Base-by-base conservation (phyloP, 2,113 vertebrate genomes). In the Rafetus swinhoei region DNA sequence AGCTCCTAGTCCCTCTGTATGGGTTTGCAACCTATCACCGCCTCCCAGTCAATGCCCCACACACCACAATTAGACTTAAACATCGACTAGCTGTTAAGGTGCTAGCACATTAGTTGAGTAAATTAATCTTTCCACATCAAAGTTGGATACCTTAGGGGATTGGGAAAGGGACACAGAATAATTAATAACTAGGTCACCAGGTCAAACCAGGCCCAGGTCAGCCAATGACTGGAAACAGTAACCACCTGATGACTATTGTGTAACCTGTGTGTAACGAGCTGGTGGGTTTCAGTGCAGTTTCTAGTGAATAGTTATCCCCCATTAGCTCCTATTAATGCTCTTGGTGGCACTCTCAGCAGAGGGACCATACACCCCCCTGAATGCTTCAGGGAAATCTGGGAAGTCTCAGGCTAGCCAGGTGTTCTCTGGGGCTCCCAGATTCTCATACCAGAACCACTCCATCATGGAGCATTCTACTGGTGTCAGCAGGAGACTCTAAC, bases 51-150 rank as follows among this genome's bases (percentile, higher is more conserved):
- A 35, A 69, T 9, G 5, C 72, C 72, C 15, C 62, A 18, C 21
- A 27, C 9, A 76, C 35, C 35, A 1, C 65, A 62, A 35, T 25
- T 69, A 86, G 54, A 62, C 84, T 22, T 0, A 54, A 25, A 76
- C 22, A 25, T 24, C 12, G 22, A 45, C 74, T 50, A 22, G 12
- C 9, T 50, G 39, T 21, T 39, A 69, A 53, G 91, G 65, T 72
- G 60, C 91, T 15, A 85, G 82, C 1, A 1, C 76, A 87, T 14
- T 32, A 91, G 90, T n/a, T 16, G n/a, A 9, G 65, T 89, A 87
- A 95, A 94, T 84, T 59, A 93, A 59, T 84, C 91, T 91, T 94
- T 91, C 79, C 86, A 7, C 80, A 85, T 84, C 79, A 90, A 50
- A 93, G 15, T 2, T 18, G 52, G 91, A 53, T 35, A 93, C 89